These are phyloP conservation scores for Ptiloglossa arizonensis DNA, from an alignment of 1,140 invertebrate species.

Conservation along the genomic window DNA sequence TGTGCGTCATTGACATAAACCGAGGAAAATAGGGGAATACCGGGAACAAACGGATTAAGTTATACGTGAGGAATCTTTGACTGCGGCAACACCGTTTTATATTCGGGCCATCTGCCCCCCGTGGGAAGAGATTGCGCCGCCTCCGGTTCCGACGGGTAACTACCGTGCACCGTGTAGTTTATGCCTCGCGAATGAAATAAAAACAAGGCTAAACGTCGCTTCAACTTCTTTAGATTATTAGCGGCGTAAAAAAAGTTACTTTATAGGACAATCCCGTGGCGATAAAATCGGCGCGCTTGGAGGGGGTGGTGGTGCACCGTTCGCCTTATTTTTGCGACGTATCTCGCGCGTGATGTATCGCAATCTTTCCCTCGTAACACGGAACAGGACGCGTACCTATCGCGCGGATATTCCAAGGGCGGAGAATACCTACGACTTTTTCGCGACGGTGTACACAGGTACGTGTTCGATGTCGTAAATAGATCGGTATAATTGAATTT, in stretches of 20 bases:
- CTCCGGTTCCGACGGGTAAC: not conserved
- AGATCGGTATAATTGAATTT: too few species aligned
- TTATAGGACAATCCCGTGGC: not conserved
- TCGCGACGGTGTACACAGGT: too few species aligned
- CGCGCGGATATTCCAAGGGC: not conserved
- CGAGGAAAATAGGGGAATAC: constrained; percentile 28
- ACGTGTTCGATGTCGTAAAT: too few species aligned
- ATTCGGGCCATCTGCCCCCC: constrained; percentile 33
- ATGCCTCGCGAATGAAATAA: constrained; percentile 2
- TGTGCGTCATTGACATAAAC: constrained; percentile 53
- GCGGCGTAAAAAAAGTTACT: not conserved
- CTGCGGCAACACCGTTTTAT: constrained; percentile 28
- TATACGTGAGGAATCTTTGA: constrained; percentile 50
- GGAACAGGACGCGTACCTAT: not conserved
- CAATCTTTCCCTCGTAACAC: not conserved
- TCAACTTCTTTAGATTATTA: constrained; percentile 7
- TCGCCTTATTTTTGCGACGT: too few species aligned
- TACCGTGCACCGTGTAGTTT: constrained; percentile 3
- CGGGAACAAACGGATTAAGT: constrained; percentile 48
- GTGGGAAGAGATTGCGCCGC: constrained; percentile 3
- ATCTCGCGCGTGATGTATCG: not conserved
- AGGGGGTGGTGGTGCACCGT: not conserved
- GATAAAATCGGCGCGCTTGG: not conserved
- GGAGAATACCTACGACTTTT: not conserved
- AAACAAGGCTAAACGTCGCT: not conserved